Evolutionary conservation across 2,797 vertebrate genomes (phyloP).

Genomic region (Zenarchopterus dispar): DNA sequence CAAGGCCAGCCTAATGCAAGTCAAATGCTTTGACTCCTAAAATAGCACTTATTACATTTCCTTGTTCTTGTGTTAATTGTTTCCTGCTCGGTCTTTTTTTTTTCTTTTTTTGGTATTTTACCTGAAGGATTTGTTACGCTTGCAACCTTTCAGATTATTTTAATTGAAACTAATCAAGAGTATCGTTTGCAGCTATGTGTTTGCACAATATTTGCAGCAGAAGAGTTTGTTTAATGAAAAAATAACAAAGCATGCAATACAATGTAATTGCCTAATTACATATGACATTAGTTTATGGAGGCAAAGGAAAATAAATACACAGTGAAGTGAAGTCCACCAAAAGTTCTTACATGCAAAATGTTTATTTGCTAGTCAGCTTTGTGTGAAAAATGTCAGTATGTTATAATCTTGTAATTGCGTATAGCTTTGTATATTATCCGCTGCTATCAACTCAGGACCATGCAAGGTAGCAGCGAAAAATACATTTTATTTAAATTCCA

Average conservation of each 20-base stretch:
- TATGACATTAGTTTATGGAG: conserved; percentile 40
- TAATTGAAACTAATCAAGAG: conserved; percentile 21
- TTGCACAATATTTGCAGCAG: conserved; percentile 19
- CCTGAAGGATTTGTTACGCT: conserved; percentile 21
- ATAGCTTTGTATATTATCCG: background rate
- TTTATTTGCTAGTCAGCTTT: conserved; percentile 5
- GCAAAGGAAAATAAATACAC: conserved; percentile 45
- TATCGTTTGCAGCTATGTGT: conserved; percentile 5
- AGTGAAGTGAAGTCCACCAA: conserved; percentile 16
- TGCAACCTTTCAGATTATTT: conserved; percentile 18
- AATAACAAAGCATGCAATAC: conserved; percentile 39
- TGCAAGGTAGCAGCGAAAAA: conserved; percentile 42
- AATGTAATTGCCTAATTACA: conserved; percentile 46
- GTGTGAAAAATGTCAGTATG: background rate
- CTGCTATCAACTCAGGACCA: conserved; percentile 21
- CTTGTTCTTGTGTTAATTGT: conserved; percentile 27
- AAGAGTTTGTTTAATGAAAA: conserved; percentile 50
- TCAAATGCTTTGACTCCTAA: conserved; percentile 56
- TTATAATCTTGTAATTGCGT: background rate
- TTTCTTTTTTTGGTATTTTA: conserved; percentile 20
- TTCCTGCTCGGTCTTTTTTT: conserved; percentile 9
- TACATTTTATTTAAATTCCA: conserved; percentile 41
- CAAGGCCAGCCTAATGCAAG: conserved; percentile 50
- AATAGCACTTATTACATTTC: conserved; percentile 49
- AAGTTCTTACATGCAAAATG: conserved; percentile 11